Evolutionary conservation across 2,888 invertebrate species (phyloP).

Genomic region (Brachypalpus laphriformis): DNA sequence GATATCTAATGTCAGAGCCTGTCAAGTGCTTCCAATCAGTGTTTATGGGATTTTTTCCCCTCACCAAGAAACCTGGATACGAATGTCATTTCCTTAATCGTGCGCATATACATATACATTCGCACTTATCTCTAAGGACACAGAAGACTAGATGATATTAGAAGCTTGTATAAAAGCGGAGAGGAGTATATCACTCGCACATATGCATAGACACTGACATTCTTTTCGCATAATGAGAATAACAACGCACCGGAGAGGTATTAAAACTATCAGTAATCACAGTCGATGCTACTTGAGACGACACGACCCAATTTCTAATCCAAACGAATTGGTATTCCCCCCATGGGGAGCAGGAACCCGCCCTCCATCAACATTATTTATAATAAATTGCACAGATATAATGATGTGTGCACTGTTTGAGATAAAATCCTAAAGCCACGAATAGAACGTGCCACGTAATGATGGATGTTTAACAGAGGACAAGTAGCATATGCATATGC

Average conservation of each 20-base stretch:
- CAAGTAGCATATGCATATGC: slow-evolving; percentile 27
- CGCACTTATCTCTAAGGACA: neutral
- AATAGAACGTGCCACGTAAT: slow-evolving; percentile 51
- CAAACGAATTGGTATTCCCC: slow-evolving; percentile 45
- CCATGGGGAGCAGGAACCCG: neutral
- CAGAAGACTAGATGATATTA: neutral
- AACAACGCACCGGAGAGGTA: slow-evolving; percentile 31
- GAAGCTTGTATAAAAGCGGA: slow-evolving; percentile 9
- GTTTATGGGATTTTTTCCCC: slow-evolving; percentile 15
- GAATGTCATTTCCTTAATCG: slow-evolving; percentile 41
- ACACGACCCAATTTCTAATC: slow-evolving; percentile 57
- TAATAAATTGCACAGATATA: slow-evolving; percentile 55
- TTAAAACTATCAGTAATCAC: slow-evolving; percentile 51
- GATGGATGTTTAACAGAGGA: slow-evolving; percentile 46
- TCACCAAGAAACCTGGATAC: slow-evolving; percentile 3
- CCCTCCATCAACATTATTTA: slow-evolving; percentile 36
- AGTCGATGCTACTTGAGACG: slow-evolving; percentile 34
- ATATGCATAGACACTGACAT: neutral
- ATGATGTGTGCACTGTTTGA: slow-evolving; percentile 44
- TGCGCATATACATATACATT: neutral
- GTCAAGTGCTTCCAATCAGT: slow-evolving; percentile 52
- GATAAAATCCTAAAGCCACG: slow-evolving; percentile 30
- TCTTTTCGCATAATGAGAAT: slow-evolving; percentile 24
- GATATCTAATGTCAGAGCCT: slow-evolving; percentile 20
- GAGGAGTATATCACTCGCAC: neutral